Evolutionary conservation across 2,113 vertebrate species (phyloP), one percentile per base, ranked within the genome.

Genomic region (Scomber japonicus): DNA sequence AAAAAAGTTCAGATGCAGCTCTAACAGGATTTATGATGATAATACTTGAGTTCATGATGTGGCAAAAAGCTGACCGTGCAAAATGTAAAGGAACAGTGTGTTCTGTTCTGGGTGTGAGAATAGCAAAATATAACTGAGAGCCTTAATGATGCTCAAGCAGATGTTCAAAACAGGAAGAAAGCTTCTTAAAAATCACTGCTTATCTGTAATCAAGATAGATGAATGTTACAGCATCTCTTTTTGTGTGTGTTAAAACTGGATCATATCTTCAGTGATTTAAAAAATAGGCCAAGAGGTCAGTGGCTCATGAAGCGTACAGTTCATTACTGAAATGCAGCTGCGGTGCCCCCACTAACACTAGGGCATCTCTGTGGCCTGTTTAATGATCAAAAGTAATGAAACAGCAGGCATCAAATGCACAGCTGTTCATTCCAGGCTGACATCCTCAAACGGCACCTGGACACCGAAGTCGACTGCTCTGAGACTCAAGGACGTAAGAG

Each of bases 251-350:
- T 53, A 11, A 11, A 50, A 66, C 24, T 24, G 16, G 64, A 31
- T 14, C 21, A 49, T 10, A 49, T 49, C 57, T 51, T 13, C 48
- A 67, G 60, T 15, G 45, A 65, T 30, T 17, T 46, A 21, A 10
- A 86, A 84, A 84, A 73, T 63, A 73, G 75, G 87, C 30, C 54
- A 75, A 53, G 67, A 78, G 82, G 83, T 83, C 83, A 80, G 76
- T 2, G 5, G 49, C 46, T 64, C 19, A 11, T 40, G 61, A 21
- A 27, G 62, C n/a, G 12, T 24, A 30, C 35, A 51, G 66, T 4
- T 87, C 50, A 67, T 69, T 75, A 54, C 44, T 46, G 40, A 65
- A 49, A 17, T 44, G 46, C 79, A 78, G 85, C 84, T 61, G 81
- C 30, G 60, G 19, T 19, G 10, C 75, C 49, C 75, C 49, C 40